Percentiles rank a stretch among this genome's conserved stretches.
Evolutionary conservation across 2,113 vertebrate genomes (phyloP).

Genomic region (Microcebus ravelobensis): DNA sequence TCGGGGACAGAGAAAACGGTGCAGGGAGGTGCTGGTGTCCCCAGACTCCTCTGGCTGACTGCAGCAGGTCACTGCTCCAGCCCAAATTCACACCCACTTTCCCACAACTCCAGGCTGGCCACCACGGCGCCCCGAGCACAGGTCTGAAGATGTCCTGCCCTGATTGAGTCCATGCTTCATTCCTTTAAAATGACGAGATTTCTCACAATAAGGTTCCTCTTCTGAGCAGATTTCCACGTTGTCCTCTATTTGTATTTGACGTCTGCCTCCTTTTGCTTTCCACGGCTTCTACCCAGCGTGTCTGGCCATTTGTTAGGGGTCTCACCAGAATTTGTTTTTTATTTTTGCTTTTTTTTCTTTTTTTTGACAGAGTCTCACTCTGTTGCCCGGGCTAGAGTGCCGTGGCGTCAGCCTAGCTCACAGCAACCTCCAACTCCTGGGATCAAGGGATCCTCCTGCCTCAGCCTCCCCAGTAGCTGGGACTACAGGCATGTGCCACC

Average conservation of each 20-base stretch:
- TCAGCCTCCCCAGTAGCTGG: no score
- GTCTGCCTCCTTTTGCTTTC: background rate
- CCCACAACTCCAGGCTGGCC: background rate
- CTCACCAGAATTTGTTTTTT: background rate
- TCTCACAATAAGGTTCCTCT: background rate
- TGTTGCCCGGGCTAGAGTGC: no score
- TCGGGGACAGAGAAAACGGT: accelerated
- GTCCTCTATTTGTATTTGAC: accelerated
- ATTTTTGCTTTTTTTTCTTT: no score
- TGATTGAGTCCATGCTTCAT: accelerated
- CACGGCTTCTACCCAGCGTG: background rate
- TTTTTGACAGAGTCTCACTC: no score
- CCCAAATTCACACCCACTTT: background rate
- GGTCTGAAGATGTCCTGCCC: background rate
- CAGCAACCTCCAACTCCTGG: no score
- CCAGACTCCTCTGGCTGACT: background rate
- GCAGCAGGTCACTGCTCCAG: no score
- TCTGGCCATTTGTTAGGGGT: background rate
- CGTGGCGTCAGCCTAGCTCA: no score
- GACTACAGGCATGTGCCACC: no score
- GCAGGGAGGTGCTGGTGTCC: no score
- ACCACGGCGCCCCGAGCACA: accelerated
- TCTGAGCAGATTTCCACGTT: background rate
- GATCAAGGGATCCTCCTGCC: no score
- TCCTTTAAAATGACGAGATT: background rate